Percentiles rank a stretch among this genome's conserved stretches.
Evolutionary conservation across 2,888 invertebrate species (phyloP).

Genomic region (Thumatha senex): DNA sequence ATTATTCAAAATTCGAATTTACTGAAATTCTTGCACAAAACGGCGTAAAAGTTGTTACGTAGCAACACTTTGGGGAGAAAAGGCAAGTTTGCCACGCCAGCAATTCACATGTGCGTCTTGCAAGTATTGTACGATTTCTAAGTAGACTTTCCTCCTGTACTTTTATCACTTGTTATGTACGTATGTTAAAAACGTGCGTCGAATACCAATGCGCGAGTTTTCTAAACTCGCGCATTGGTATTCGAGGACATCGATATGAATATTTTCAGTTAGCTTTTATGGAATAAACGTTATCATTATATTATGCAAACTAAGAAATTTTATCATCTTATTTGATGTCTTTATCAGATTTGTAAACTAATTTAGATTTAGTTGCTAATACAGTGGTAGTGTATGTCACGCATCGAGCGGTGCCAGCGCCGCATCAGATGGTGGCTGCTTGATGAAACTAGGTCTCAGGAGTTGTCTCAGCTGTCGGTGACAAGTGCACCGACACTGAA

Average conservation of each 20-base stretch:
- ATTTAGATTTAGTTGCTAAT: too few relatives aligned
- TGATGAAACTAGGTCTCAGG: too few relatives aligned
- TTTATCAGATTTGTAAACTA: too few relatives aligned
- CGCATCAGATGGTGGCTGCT: too few relatives aligned
- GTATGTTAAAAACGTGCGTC: slow-evolving; percentile 56
- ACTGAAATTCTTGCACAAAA: slow-evolving; percentile 5
- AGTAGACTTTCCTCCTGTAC: slow-evolving; percentile 47
- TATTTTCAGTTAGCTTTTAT: slow-evolving; percentile 10
- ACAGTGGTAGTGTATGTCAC: too few relatives aligned
- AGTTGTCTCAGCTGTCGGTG: too few relatives aligned
- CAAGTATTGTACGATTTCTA: slow-evolving; percentile 44
- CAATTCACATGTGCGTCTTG: slow-evolving; percentile 31
- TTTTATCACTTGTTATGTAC: slow-evolving; percentile 60
- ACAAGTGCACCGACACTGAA: too few relatives aligned
- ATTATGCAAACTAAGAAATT: too few relatives aligned
- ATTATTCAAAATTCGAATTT: too few relatives aligned
- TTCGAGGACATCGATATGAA: slow-evolving; percentile 21
- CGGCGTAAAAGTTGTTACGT: slow-evolving; percentile 16
- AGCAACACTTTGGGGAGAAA: slow-evolving; percentile 25
- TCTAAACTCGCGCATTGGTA: too few relatives aligned
- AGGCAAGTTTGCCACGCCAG: slow-evolving; percentile 51
- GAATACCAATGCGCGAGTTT: slow-evolving; percentile 42
- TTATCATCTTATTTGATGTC: too few relatives aligned
- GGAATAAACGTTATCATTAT: slow-evolving; percentile 15
- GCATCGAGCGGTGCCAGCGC: too few relatives aligned